Base-by-base conservation (phyloP, 2,113 vertebrate genomes). In the Bungarus multicinctus region DNA sequence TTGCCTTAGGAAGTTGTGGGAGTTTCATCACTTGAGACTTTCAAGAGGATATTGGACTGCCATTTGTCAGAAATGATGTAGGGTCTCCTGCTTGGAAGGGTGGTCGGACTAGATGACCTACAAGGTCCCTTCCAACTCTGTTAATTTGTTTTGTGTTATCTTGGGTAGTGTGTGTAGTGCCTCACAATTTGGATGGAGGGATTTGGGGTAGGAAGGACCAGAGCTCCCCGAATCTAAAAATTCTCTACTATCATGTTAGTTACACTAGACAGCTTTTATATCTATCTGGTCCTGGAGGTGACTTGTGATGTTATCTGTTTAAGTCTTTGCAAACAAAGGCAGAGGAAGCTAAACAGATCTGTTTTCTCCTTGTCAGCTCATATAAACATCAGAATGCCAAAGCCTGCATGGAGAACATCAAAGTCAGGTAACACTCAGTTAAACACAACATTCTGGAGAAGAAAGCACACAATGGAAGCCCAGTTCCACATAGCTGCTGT, bases 321-420 rank as follows among this genome's bases (percentile, higher is more conserved):
- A 88, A 94, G 34, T 1, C 3, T 93, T 52, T 27, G n/a, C 12
- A 85, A 94, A 90, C 89, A 85, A 96, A 91, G 87, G 88, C 64
- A 12, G 22, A 89, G 94, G 94, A 96, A 39, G 1, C 81, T 92
- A 93, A 97, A 74, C 97, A 97, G 96, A 97, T 90, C 89, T 45
- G 47, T 34, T 91, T 94, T 34, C 90, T 93, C 93, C 81, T 93
- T 95, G 95, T 96, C 95, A 95, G 91, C 91, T 85, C 3, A 2
- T 88, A 94, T 97, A 98, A 97, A 97, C 94, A 96, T 81, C 92
- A 94, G 95, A 96, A 96, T 97, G 94, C 0, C 88, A 93, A 91
- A 47, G 94, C 88, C 89, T n/a, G 91, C 47, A 95, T 95, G 96
- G 27, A 91, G 91, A 97, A 50, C 92, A 95, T 97, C 97, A 96